Base-by-base conservation (phyloP, 2,888 invertebrate genomes). In the Pammene aurita region DNA sequence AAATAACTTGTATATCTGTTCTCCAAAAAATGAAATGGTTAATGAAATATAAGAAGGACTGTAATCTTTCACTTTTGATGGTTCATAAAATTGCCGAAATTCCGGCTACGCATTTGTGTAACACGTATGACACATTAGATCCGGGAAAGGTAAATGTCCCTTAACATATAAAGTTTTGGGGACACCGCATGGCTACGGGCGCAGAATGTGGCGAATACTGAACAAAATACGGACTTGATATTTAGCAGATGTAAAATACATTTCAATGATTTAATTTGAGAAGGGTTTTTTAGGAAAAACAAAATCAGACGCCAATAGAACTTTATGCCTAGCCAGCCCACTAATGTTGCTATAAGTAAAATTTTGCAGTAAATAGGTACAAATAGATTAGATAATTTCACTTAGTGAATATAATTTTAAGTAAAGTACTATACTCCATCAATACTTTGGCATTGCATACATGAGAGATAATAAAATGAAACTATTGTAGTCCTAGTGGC, bases 141-240 rank as follows among this genome's bases (percentile, higher is more conserved):
- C 46, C 48, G 38, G 61, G 16, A 62, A 67, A 67, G 61, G 67
- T 61, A 67, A 67, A 67, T 48, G 67, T 55, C 61, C 67, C 67
- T 62, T 67, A 61, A 67, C 67, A 67, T 67, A 61, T 62, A 67
- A 67, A 62, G 67, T 67, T 67, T 67, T 41, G 46, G 55, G 67
- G 60, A 61, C 60, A 52, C 67, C 52, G 66, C 58, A 16, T 52
- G 42, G 42, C 34, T 46, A 57, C 63, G 57, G 57, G 42, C 63
- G 18, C 38, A 26, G 60, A 68, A 57, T 56, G 55, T 42, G 52
- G 55, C 26, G 38, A 38, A 50, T 18, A 16, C 61, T 38, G 35
- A 61, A 38, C 48, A 50, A 26, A 26, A 26, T 26, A 38, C 61
- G 16, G 48, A 61, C 18, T 16, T 48, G 14, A 48, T 35, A 9